Base-by-base conservation (phyloP, 2,888 invertebrate species). In the Plagiodera versicolora region DNA sequence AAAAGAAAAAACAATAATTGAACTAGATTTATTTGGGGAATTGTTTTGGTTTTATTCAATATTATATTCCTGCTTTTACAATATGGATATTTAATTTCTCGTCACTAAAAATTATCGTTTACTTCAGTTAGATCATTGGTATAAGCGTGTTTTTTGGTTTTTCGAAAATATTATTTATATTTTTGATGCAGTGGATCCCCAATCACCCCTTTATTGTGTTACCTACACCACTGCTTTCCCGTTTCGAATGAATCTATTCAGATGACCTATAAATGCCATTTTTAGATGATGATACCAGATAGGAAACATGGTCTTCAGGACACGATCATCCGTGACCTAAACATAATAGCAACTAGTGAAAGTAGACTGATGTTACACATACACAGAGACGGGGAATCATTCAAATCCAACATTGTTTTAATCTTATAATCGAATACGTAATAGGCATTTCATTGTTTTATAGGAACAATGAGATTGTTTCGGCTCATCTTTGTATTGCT, bases 261-360 rank as follows among this genome's bases (percentile, higher is more conserved):
- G 54, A 44, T 47, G 65, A 65, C 65, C 65, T 60, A 59, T 60
- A 56, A 60, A 62, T 53, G 56, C 55, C 28, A 54, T 46, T 57
- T 64, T 61, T 52, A 50, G 39, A 54, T 39, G 39, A 54, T 39
- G 39, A 14, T 39, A 39, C 58, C 30, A 58, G 53, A 65, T 62
- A 63, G 61, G 60, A 65, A 65, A 56, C 53, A 50, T 52, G 60
- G 56, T 39, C 52, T 62, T 58, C 56, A 60, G 35, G 52, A 50
- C 55, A 53, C 44, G 55, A 59, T 51, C 62, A 61, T 66, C 66
- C 53, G 52, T 58, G 66, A 52, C 66, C 66, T 66, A 60, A 63
- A 56, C 63, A 60, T 56, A 62, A 52, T 60, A 52, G 32, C 51
- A 32, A 59, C 61, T 58, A 60, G 66, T 66, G 66, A 66, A 66